Conservation (phyloP, 2,113 vertebrate species). For the Indicator maculatus region DNA sequence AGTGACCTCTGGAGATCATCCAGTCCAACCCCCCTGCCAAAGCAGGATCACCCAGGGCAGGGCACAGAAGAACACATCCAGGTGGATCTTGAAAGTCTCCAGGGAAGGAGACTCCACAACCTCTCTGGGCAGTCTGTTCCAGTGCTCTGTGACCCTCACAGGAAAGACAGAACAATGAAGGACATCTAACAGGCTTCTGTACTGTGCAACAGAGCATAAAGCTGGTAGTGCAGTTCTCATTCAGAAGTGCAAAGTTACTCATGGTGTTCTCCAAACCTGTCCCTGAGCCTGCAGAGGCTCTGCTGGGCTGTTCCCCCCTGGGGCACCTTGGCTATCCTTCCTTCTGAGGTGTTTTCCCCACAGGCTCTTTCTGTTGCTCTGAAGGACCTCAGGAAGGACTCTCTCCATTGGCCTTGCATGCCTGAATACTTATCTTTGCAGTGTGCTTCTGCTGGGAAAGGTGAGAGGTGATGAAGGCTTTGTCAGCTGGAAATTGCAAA, state of each 20-base stretch:
- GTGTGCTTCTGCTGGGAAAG: not conserved
- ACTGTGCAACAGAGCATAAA: not conserved
- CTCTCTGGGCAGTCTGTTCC: too few relatives aligned
- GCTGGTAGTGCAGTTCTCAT: not conserved
- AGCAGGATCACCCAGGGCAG: too few relatives aligned
- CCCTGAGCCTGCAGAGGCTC: not conserved
- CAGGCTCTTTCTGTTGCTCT: not conserved
- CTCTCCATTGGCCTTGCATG: not conserved
- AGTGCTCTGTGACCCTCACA: too few relatives aligned
- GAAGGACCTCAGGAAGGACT: not conserved
- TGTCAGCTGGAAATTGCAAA: not conserved
- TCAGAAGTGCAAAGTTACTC: not conserved
- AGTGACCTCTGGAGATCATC: too few relatives aligned
- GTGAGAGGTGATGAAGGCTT: not conserved
- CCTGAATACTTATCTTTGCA: not conserved
- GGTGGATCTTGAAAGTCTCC: too few relatives aligned
- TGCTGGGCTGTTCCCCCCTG: not conserved
- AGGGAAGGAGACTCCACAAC: too few relatives aligned
- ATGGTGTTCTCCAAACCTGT: not conserved
- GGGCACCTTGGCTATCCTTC: fast-evolving
- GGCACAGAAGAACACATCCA: too few relatives aligned
- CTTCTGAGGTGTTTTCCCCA: not conserved
- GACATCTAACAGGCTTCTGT: not conserved
- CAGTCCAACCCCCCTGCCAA: too few relatives aligned
- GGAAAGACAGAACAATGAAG: not conserved